Conservation (phyloP, 2,113 vertebrate species). For the Pungitius pungitius region DNA sequence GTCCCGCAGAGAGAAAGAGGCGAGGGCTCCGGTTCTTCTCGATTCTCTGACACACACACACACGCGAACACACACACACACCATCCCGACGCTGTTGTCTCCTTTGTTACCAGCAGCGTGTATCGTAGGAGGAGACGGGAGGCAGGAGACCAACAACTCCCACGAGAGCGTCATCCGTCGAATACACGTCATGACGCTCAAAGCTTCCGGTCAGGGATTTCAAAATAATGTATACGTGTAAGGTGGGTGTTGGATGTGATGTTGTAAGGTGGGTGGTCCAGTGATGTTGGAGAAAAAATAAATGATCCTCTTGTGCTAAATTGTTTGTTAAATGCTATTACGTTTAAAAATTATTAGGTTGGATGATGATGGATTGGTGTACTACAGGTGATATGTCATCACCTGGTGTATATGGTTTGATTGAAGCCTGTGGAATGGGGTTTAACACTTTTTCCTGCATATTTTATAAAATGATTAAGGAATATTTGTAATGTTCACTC, state of each 20-base stretch:
- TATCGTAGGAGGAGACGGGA: conserved; percentile 21
- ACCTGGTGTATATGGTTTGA: background rate
- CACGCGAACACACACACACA: conserved; percentile 45
- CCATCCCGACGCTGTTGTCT: conserved; percentile 59
- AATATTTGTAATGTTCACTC: background rate
- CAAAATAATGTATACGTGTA: conserved; percentile 50
- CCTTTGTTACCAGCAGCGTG: conserved; percentile 66
- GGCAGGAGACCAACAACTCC: conserved; percentile 9
- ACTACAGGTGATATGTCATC: background rate
- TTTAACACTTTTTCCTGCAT: background rate
- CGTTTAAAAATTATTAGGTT: background rate
- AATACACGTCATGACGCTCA: rapidly evolving
- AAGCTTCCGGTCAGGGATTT: conserved; percentile 1
- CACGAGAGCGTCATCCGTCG: background rate
- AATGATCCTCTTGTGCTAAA: no score
- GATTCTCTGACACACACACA: conserved; percentile 38
- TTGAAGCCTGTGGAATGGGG: no score
- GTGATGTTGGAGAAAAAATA: background rate
- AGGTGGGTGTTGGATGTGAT: no score
- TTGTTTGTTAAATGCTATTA: no score
- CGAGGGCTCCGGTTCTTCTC: conserved; percentile 8
- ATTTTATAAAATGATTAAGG: background rate
- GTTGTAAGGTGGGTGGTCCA: no score
- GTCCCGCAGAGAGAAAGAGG: background rate
- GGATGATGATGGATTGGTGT: background rate